phyloP scores from a whole-genome alignment of 2,113 vertebrate genomes.

The Turnix velox region DNA sequence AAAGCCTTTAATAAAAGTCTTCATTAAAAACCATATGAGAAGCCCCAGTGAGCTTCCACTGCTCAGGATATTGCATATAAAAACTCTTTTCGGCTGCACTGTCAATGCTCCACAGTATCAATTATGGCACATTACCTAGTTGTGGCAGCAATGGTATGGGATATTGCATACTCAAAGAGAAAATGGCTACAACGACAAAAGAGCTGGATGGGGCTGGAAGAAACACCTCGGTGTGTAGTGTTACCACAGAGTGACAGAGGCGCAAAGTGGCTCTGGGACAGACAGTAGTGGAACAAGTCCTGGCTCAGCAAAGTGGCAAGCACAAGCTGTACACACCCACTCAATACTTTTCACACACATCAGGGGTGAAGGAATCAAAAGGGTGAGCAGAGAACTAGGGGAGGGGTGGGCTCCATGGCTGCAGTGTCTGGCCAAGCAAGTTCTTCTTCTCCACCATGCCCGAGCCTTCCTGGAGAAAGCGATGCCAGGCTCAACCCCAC shows the following conservation, averaged over 20 bases:
- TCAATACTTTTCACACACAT: neutral
- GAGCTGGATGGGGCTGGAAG: constrained; percentile 15
- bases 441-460: accelerated
- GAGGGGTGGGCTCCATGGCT: accelerated
- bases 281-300: neutral
- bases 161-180: constrained; percentile 70
- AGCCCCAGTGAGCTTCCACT: constrained; percentile 66
- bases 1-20: constrained; percentile 69
- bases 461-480: accelerated
- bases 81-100: constrained; percentile 60
- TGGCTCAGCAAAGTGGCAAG: neutral
- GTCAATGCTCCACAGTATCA: constrained; percentile 59
- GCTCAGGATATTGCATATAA: constrained; percentile 81
- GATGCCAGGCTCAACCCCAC: accelerated
- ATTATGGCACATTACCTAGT: constrained; percentile 58
- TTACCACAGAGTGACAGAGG: neutral
- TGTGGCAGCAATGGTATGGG: constrained; percentile 66
- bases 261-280: neutral
- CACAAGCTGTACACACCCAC: neutral
- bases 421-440: accelerated
- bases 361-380: neutral
- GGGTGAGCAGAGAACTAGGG: accelerated
- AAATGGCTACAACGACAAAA: constrained; percentile 33
- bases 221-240: neutral
- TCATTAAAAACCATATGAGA: constrained; percentile 68